phyloP scores from a whole-genome alignment of 2,113 vertebrate species.

The Craseonycteris thonglongyai region DNA sequence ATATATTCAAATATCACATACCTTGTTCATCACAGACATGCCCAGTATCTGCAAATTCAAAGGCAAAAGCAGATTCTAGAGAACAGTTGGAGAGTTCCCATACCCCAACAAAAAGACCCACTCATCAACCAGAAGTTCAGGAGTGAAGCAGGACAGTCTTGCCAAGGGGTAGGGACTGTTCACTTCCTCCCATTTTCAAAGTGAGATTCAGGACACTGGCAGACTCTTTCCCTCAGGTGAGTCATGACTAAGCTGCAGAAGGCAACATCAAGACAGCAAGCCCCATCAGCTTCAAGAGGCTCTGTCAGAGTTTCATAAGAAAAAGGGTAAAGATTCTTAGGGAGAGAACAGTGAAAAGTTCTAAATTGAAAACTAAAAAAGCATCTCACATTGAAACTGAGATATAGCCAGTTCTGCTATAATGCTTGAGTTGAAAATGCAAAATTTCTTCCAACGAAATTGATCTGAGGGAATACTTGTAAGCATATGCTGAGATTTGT shows the following conservation, averaged over 20 bases:
- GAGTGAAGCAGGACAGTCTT: background rate
- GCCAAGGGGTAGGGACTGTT: accelerated
- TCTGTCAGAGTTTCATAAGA: background rate
- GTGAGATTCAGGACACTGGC: background rate
- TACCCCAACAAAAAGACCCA: background rate
- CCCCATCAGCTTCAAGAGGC: background rate
- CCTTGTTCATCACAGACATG: conserved; percentile 68
- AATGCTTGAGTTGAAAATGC: background rate
- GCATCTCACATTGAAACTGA: background rate
- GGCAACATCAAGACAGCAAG: background rate
- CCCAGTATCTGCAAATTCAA: conserved; percentile 68
- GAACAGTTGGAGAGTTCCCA: background rate
- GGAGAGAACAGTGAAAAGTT: background rate
- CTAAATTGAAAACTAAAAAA: background rate
- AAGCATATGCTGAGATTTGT: background rate
- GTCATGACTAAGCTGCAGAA: background rate
- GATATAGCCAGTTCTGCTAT: background rate
- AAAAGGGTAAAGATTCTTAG: background rate
- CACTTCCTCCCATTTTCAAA: background rate
- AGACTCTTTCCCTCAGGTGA: background rate
- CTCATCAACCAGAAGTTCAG: background rate
- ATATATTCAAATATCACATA: conserved; percentile 28
- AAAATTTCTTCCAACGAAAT: background rate
- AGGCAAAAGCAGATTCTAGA: conserved; percentile 17
- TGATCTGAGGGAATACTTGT: background rate